Conservation (phyloP, 2,113 vertebrate species). For the Myotis davidii region DNA sequence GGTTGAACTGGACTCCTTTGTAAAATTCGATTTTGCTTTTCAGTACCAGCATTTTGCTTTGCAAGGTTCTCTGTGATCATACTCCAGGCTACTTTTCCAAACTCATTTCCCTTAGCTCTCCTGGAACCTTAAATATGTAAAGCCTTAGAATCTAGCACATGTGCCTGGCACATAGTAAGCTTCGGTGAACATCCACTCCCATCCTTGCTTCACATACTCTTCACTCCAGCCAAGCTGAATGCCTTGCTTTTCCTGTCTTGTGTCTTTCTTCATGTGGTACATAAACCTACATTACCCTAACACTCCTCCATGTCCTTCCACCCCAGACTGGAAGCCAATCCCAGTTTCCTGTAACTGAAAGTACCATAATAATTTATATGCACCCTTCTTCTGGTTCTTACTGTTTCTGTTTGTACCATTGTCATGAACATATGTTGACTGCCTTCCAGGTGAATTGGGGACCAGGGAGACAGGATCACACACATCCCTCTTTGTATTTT, state of each 20-base stretch:
- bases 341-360: not conserved
- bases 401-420: not conserved
- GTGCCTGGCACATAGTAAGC: constrained; percentile 23
- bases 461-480: not conserved
- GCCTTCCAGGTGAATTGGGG: constrained; percentile 27
- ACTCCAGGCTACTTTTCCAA: constrained; percentile 25
- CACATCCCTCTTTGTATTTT: constrained; percentile 15
- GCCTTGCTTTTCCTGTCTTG: constrained; percentile 2
- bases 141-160: not conserved
- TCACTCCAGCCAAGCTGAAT: not conserved
- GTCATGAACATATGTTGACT: not conserved
- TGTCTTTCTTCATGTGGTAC: not conserved
- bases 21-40: constrained; percentile 54
- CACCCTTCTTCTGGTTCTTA: not conserved
- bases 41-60: constrained; percentile 41
- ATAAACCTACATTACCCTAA: not conserved
- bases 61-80: constrained; percentile 36
- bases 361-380: not conserved
- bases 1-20: not conserved
- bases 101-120: constrained; percentile 56
- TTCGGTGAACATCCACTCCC: not conserved
- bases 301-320: not conserved
- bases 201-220: not conserved
- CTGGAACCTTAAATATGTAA: constrained; percentile 25
- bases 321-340: not conserved